Conservation (phyloP, 2,797 vertebrate genomes). For the Siniperca scherzeri region DNA sequence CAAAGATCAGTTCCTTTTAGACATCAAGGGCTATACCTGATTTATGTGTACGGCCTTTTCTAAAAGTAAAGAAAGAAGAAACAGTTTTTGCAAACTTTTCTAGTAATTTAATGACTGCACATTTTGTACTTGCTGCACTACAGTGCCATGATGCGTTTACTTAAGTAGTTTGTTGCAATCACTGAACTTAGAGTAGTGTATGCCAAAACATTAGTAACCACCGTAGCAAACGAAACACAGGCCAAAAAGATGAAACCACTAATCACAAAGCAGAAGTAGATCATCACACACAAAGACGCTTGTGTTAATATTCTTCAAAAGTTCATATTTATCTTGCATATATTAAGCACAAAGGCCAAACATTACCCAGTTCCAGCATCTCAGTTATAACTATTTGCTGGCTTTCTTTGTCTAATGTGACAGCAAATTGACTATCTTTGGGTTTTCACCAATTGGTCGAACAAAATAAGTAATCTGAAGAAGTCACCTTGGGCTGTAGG, state of each 20-base stretch:
- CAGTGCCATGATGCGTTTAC: not conserved
- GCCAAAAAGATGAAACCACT: not conserved
- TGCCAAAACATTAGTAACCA: conserved; percentile 8
- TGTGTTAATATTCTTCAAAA: not conserved
- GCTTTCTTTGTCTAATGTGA: not conserved
- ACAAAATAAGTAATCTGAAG: not conserved
- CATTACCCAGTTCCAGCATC: not conserved
- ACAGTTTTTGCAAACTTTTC: not conserved
- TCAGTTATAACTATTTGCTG: not conserved
- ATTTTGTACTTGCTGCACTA: conserved; percentile 5
- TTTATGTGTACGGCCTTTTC: not conserved
- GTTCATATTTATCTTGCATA: not conserved
- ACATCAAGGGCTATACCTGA: not conserved
- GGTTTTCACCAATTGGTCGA: not conserved
- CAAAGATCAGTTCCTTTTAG: conserved; percentile 11
- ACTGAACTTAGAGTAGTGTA: not conserved
- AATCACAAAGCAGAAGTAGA: conserved; percentile 8
- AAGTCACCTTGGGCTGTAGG: not conserved
- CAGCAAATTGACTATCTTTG: not conserved
- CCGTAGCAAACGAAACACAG: not conserved
- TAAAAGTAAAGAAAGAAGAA: not conserved
- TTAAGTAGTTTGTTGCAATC: not conserved
- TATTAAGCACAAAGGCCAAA: not conserved
- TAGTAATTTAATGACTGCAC: not conserved
- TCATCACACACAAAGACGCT: not conserved